Evolutionary conservation across 1,140 invertebrate genomes (phyloP).

Genomic region (Lucilia cuprina): DNA sequence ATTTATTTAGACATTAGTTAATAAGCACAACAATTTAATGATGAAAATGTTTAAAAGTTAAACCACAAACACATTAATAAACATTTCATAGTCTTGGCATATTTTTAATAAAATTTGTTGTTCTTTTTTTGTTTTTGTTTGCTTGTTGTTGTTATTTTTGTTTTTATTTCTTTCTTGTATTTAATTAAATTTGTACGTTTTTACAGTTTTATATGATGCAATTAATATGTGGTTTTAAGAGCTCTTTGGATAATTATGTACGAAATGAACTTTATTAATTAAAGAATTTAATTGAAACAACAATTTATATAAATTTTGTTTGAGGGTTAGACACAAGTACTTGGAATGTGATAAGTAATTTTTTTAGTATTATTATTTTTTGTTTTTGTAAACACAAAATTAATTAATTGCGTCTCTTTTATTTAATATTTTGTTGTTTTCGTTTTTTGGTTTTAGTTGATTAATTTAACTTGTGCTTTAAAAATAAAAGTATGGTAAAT

Average conservation of each 20-base stretch:
- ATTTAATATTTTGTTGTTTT: too few relatives aligned
- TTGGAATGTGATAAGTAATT: too few relatives aligned
- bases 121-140: neutral
- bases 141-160: neutral
- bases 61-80: too few relatives aligned
- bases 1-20: neutral
- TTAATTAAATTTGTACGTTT: neutral
- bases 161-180: neutral
- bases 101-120: neutral
- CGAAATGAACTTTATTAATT: neutral
- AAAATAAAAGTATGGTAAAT: too few relatives aligned
- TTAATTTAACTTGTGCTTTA: too few relatives aligned
- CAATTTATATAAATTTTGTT: neutral
- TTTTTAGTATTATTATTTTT: too few relatives aligned
- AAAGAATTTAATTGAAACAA: neutral
- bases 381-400: too few relatives aligned
- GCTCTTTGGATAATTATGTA: neutral
- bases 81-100: neutral
- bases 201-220: neutral
- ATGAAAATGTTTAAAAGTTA: too few relatives aligned
- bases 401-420: too few relatives aligned
- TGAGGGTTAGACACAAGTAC: too few relatives aligned
- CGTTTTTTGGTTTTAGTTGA: too few relatives aligned
- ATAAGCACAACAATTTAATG: too few relatives aligned
- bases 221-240: neutral